Evolutionary conservation across 2,113 vertebrate species (phyloP).

Genomic region (Aix galericulata): DNA sequence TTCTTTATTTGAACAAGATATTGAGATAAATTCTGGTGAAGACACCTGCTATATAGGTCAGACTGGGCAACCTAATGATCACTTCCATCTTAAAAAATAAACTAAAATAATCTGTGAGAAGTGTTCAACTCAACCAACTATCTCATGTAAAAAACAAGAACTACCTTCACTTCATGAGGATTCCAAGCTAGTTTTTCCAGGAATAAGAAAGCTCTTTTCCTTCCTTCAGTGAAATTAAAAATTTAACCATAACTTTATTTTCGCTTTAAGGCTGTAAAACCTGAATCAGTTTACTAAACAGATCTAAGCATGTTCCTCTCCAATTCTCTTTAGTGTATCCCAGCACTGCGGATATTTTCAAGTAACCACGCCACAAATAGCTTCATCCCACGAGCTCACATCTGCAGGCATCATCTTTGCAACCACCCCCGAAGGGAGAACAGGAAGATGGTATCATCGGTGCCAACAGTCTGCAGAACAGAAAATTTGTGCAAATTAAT

Average conservation of each 20-base stretch:
- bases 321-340: constrained; percentile 52
- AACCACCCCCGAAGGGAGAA: background rate
- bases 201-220: background rate
- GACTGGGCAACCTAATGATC: background rate
- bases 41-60: background rate
- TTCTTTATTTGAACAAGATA: background rate
- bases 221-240: background rate
- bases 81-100: background rate
- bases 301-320: constrained; percentile 60
- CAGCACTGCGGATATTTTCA: constrained; percentile 72
- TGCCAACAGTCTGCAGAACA: background rate
- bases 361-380: constrained; percentile 12
- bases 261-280: background rate
- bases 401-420: background rate
- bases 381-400: constrained; percentile 56
- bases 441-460: background rate
- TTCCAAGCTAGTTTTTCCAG: background rate
- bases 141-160: background rate
- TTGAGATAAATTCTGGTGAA: background rate
- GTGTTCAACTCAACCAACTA: background rate
- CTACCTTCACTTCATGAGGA: background rate
- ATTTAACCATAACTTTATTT: background rate
- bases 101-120: background rate
- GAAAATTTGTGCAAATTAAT: background rate
- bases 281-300: background rate